phyloP scores from a whole-genome alignment of 2,113 vertebrate species.

The Rhegmatorhina hoffmannsi region DNA sequence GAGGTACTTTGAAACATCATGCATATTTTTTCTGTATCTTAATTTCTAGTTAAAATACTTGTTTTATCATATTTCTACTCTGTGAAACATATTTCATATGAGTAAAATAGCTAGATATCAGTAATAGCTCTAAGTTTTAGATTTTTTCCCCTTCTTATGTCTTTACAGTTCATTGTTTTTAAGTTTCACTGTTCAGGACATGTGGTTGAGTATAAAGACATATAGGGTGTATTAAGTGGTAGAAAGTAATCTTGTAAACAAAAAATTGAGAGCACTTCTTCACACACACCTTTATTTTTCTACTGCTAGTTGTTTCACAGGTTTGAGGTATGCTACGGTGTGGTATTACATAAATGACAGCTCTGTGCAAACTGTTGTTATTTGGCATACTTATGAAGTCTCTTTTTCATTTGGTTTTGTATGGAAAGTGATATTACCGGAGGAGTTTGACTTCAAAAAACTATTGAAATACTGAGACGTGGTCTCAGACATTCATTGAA shows the following conservation, averaged over 20 bases:
- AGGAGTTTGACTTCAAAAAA: not conserved
- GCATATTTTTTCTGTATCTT: not conserved
- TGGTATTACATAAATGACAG: not conserved
- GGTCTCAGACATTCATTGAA: not conserved
- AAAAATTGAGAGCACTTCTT: not conserved
- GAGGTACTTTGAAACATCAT: not conserved
- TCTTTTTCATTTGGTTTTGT: not conserved
- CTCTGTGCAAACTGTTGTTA: not conserved
- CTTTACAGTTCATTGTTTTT: not conserved
- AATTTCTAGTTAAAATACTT: not conserved
- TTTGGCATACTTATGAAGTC: fast-evolving
- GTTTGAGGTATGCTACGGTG: not conserved
- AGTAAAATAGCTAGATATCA: not conserved
- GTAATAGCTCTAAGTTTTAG: not conserved
- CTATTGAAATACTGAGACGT: not conserved
- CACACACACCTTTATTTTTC: not conserved
- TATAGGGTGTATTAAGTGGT: not conserved
- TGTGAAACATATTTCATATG: not conserved
- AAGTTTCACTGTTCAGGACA: not conserved
- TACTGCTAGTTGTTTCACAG: not conserved
- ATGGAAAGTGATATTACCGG: not conserved
- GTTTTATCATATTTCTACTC: not conserved
- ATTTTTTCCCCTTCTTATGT: fast-evolving
- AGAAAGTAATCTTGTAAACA: not conserved
- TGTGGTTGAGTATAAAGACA: not conserved